Base-by-base conservation (phyloP, 2,797 vertebrate genomes). In the Eulemur coronatus region DNA sequence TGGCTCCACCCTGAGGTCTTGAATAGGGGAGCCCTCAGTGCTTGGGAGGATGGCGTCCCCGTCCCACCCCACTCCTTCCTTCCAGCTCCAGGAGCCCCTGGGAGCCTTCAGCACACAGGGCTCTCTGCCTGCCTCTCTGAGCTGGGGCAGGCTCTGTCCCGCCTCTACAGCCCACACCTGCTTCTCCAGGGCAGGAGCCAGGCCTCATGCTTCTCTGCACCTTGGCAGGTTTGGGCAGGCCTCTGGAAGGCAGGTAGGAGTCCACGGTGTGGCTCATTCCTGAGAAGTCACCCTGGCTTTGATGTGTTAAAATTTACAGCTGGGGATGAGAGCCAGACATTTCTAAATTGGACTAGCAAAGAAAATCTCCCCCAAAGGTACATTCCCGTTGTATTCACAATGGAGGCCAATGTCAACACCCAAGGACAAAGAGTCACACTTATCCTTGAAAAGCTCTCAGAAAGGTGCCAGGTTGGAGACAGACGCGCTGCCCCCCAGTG, bases 241-340 rank as follows among this genome's bases (percentile, higher is more conserved):
- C 50, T 50, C 43, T 1, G 15, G 50, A 33, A 18, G 6, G 15
- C 41, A 30, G 15, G 28, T 38, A 8, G 3, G 33, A 48, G 76
- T 50, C 65, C 46, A 28, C 28, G 13, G 13, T 13, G 6, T 35
- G 57, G 55, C 22, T 82, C 75, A 13, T 38, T 94, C 14, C 35
- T 67, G 26, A 63, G 78, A 75, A 91, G 78, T 70, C 55, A 69
- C 46, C n/a, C 41, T 65, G 38, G 52, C 57, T 89, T 86, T 91
- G 50, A n/a, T 7, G 63, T 43, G 65, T 81, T 76, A 70, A 80
- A 75, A 78, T 61, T 89, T 50, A 61, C 91, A 91, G 82, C 43
- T 72, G 24, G 26, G 11, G 35, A 26, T 48, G 33, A 72, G 35
- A 91, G 30, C 43, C 52, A 87, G 67, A 41, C 75, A 17, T 93